Evolutionary conservation across 1,140 invertebrate genomes (phyloP).

Genomic region (Anthonomus grandis): DNA sequence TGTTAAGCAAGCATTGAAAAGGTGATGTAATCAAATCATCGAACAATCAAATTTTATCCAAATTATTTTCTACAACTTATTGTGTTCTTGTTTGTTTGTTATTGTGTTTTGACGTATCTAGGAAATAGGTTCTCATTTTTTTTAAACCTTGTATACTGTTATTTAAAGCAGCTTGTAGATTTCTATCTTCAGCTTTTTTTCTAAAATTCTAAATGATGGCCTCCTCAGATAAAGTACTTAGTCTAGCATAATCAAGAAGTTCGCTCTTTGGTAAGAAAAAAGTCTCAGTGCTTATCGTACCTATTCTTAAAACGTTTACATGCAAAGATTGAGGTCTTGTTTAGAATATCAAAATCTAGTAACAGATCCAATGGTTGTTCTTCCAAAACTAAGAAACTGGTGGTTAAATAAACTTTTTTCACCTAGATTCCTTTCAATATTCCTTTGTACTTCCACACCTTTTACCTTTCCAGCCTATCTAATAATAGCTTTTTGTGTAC

Average conservation of each 20-base stretch:
- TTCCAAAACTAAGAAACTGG: slow-evolving; percentile 96
- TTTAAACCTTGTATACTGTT: slow-evolving; percentile 51
- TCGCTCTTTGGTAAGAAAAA: slow-evolving; percentile 85
- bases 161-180: slow-evolving; percentile 61
- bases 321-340: slow-evolving; percentile 95
- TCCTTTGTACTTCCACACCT: slow-evolving; percentile 94
- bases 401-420: slow-evolving; percentile 87
- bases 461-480: slow-evolving; percentile 93
- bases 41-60: no score
- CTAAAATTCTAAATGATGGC: slow-evolving; percentile 50
- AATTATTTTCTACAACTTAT: no score
- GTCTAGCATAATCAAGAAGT: slow-evolving; percentile 58
- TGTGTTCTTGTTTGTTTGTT: no score
- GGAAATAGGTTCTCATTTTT: no score
- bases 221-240: slow-evolving; percentile 43
- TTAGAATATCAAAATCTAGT: slow-evolving; percentile 85
- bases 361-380: slow-evolving; percentile 99
- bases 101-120: no score
- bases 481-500: no score
- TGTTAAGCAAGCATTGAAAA: no score
- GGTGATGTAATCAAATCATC: no score
- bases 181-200: slow-evolving; percentile 59
- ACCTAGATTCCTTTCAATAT: slow-evolving; percentile 94
- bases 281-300: slow-evolving; percentile 91
- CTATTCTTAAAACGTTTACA: slow-evolving; percentile 84